Conservation (phyloP, 2,113 vertebrate genomes). For the Calypte anna region DNA sequence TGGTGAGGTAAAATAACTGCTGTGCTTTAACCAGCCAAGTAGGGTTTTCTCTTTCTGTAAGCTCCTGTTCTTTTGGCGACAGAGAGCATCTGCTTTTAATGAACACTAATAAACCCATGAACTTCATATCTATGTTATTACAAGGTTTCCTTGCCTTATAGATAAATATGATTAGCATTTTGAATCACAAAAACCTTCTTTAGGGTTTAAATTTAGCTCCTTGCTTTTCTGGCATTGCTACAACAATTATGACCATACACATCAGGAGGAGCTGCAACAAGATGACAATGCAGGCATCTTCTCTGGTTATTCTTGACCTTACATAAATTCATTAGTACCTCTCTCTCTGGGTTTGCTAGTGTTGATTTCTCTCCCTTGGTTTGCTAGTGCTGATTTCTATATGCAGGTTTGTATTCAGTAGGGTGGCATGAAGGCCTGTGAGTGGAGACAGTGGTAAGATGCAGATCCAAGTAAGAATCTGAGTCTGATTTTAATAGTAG, state of each 20-base stretch:
- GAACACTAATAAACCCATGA: constrained; percentile 29
- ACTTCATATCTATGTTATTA: not conserved
- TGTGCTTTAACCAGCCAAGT: not conserved
- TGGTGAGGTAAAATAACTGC: not conserved
- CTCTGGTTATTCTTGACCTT: not conserved
- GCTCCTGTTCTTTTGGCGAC: not conserved
- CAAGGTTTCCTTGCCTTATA: not conserved
- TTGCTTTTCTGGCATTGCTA: not conserved
- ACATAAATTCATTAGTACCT: not conserved
- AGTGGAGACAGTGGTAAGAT: not conserved
- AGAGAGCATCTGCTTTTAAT: constrained; percentile 9
- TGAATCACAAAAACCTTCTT: not conserved
- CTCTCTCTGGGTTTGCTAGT: not conserved
- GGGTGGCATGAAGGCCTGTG: not conserved
- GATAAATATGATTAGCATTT: constrained; percentile 1
- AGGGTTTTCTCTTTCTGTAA: not conserved
- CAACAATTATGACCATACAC: not conserved
- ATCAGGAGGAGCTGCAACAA: not conserved
- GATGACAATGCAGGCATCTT: not conserved
- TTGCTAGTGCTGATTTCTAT: not conserved
- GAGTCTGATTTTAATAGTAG: not conserved
- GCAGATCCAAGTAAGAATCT: not conserved
- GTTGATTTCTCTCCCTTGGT: not conserved
- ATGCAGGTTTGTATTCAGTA: not conserved
- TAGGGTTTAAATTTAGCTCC: constrained; percentile 13